These are phyloP conservation scores for Lipotes vexillifer DNA, from an alignment of 2,113 vertebrate species.

Conservation along the genomic window DNA sequence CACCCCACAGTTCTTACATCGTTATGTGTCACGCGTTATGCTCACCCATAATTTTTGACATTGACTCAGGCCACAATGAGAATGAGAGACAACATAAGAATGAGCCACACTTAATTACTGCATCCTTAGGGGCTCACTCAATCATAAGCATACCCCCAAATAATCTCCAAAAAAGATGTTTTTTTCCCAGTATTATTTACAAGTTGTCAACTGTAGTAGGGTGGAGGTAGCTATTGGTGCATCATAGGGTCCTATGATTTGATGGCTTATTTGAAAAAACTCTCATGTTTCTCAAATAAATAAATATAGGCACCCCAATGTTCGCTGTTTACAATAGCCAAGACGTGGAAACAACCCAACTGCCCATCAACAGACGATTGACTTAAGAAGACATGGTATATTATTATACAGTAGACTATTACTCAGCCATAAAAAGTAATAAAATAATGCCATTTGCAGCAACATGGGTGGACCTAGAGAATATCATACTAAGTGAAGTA, in stretches of 20 bases:
- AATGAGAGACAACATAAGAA: not conserved
- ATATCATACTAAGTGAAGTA: not conserved
- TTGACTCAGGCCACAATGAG: not conserved
- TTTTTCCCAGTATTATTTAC: not conserved
- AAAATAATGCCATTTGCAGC: not conserved
- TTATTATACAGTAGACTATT: not conserved
- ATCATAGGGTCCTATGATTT: not conserved
- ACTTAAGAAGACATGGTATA: not conserved
- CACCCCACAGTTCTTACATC: fast-evolving
- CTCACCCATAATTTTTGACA: not conserved
- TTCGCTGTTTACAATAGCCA: not conserved
- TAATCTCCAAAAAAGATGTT: not conserved
- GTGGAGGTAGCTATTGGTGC: not conserved
- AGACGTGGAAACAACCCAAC: not conserved
- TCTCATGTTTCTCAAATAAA: not conserved
- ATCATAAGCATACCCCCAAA: not conserved
- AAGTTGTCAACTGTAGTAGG: not conserved
- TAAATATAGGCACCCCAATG: not conserved
- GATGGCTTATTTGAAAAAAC: not conserved
- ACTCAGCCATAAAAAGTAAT: not conserved
- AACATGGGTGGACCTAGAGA: not conserved
- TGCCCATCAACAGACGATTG: not conserved
- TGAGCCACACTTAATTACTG: not conserved
- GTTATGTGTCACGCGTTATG: fast-evolving
- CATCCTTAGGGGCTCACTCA: not conserved